Percentiles rank a stretch among this genome's conserved stretches.
phyloP scores from a whole-genome alignment of 1,140 invertebrate genomes.

The Calosoma granatense region DNA sequence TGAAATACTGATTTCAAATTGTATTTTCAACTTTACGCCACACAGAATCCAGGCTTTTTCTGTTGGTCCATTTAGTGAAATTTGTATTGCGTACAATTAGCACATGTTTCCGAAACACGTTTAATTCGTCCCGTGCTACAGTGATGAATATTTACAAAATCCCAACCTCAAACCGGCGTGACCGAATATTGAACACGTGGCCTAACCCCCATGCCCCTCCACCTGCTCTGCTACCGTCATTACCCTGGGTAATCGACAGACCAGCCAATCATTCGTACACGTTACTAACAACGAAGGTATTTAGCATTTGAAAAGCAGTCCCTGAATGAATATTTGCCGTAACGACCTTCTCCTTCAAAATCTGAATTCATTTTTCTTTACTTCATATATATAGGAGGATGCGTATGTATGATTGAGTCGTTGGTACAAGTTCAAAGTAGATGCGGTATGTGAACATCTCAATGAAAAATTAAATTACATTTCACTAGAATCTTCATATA shows the following conservation, averaged over 20 bases:
- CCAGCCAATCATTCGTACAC: too few species aligned
- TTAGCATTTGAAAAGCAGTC: slow-evolving; percentile 3
- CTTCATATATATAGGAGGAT: background rate
- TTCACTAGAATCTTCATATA: background rate
- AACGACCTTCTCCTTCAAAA: background rate
- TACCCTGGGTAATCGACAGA: too few species aligned
- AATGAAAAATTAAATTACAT: slow-evolving; percentile 3
- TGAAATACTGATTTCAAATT: too few species aligned
- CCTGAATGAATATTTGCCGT: background rate
- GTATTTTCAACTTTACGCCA: too few species aligned
- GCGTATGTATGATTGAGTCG: background rate
- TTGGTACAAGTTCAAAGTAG: background rate
- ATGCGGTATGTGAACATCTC: background rate
- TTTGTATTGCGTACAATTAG: too few species aligned
- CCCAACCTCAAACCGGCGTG: too few species aligned
- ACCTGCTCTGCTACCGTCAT: too few species aligned
- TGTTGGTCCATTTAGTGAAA: too few species aligned
- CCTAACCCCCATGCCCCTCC: too few species aligned
- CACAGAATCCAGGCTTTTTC: too few species aligned
- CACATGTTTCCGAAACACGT: background rate
- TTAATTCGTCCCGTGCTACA: background rate
- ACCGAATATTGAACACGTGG: background rate
- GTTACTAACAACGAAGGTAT: background rate
- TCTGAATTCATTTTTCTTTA: background rate
- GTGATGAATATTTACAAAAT: background rate